These are phyloP conservation scores for Reticulitermes lucifugus DNA, from an alignment of 2,888 invertebrate genomes.

Conservation along the genomic window DNA sequence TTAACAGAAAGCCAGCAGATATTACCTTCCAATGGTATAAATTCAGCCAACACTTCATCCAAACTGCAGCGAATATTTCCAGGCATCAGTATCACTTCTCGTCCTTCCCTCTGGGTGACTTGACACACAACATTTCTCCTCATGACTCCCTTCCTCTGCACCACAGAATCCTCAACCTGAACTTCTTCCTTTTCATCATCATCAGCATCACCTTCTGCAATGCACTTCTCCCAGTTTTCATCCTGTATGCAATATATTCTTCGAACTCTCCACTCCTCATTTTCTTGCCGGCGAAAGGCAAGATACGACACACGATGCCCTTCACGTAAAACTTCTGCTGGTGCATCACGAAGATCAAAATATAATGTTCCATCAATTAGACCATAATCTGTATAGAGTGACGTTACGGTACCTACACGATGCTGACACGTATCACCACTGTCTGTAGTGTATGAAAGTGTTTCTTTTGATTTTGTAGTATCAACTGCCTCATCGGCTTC, in stretches of 20 bases:
- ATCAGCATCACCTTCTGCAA: conserved; percentile 55
- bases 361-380: conserved; percentile 71
- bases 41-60: conserved; percentile 71
- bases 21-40: conserved; percentile 58
- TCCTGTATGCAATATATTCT: conserved; percentile 70
- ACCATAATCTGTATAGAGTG: conserved; percentile 65
- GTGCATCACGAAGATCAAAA: conserved; percentile 65
- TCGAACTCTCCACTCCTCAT: conserved; percentile 67
- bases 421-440: conserved; percentile 18
- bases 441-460: not conserved
- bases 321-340: conserved; percentile 62
- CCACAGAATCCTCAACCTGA: conserved; percentile 53
- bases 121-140: conserved; percentile 60
- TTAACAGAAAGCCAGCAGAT: not conserved
- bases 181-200: too few relatives aligned
- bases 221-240: conserved; percentile 64
- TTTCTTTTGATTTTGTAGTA: not conserved
- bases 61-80: conserved; percentile 71
- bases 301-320: conserved; percentile 72
- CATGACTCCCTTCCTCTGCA: conserved; percentile 38
- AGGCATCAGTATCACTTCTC: conserved; percentile 66
- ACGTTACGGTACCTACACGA: conserved; percentile 70
- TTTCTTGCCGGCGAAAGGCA: conserved; percentile 64
- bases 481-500: not conserved
- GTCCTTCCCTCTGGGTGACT: conserved; percentile 61